These are phyloP conservation scores for Syngnathoides biaculeatus DNA, from an alignment of 2,113 vertebrate genomes.

Conservation along the genomic window DNA sequence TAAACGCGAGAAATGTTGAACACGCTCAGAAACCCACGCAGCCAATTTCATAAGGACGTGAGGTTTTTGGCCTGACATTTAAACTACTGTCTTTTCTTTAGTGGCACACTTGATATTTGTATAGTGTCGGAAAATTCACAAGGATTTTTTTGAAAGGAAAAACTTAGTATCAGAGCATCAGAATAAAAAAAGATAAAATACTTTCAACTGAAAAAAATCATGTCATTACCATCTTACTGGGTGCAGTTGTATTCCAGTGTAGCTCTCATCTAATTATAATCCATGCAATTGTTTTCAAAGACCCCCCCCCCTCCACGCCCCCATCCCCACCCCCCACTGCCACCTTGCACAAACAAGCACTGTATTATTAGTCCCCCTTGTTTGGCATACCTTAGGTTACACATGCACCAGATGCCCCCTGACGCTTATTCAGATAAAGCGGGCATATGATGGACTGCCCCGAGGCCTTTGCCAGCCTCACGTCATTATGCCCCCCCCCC, in stretches of 20 bases:
- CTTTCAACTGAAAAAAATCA: background rate
- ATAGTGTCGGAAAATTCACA: too few relatives aligned
- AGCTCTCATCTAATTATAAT: constrained; percentile 56
- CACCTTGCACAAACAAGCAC: constrained; percentile 17
- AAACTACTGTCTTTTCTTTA: too few relatives aligned
- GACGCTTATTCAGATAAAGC: constrained; percentile 58
- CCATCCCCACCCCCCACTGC: constrained; percentile 13
- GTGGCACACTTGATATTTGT: too few relatives aligned
- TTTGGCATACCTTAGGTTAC: constrained; percentile 60
- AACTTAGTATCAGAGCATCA: too few relatives aligned
- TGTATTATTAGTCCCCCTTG: constrained; percentile 48
- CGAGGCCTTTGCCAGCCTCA: constrained; percentile 62
- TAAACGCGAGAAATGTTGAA: background rate
- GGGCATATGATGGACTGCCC: constrained; percentile 60
- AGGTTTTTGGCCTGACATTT: background rate
- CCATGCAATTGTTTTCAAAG: constrained; percentile 50
- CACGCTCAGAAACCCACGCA: too few relatives aligned
- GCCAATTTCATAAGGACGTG: background rate
- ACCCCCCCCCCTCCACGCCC: constrained; percentile 13
- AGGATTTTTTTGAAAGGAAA: too few relatives aligned
- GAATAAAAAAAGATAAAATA: background rate
- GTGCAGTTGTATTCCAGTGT: constrained; percentile 20
- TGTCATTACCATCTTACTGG: background rate
- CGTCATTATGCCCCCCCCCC: constrained; percentile 65
- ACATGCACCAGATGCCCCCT: constrained; percentile 65